Conservation (phyloP, 2,888 invertebrate genomes). For the Dryobotodes eremita region DNA sequence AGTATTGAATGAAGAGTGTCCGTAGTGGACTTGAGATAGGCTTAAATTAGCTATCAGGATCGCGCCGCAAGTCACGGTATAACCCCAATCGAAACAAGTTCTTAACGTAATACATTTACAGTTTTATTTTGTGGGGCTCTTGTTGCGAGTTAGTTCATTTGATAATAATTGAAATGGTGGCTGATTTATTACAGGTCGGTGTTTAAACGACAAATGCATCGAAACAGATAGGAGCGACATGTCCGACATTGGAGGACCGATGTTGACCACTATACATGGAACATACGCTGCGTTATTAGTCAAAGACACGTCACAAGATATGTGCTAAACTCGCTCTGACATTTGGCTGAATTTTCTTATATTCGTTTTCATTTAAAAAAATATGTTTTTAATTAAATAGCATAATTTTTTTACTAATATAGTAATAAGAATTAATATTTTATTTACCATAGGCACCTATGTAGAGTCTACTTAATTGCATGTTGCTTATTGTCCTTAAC, state of each 20-base stretch:
- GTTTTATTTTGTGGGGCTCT: slow-evolving; percentile 43
- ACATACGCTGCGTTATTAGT: slow-evolving; percentile 76
- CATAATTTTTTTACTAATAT: neutral
- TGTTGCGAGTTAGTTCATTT: slow-evolving; percentile 68
- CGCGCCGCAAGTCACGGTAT: slow-evolving; percentile 60
- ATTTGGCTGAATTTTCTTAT: neutral
- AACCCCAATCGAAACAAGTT: slow-evolving; percentile 53
- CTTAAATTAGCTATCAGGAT: slow-evolving; percentile 82
- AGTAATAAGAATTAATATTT: neutral
- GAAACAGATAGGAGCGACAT: slow-evolving; percentile 91
- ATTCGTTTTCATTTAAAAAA: neutral
- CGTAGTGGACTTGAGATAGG: slow-evolving; percentile 90
- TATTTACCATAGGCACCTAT: neutral
- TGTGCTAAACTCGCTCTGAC: slow-evolving; percentile 14
- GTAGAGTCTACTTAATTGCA: neutral
- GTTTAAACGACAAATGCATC: slow-evolving; percentile 91
- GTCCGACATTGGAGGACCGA: slow-evolving; percentile 90
- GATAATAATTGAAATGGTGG: slow-evolving; percentile 68
- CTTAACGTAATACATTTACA: slow-evolving; percentile 49
- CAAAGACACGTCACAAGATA: slow-evolving; percentile 76
- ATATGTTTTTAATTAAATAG: neutral
- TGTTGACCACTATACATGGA: slow-evolving; percentile 85
- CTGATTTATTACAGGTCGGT: slow-evolving; percentile 91
- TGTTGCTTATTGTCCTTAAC: neutral
- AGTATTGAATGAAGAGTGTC: slow-evolving; percentile 91